Evolutionary conservation across 2,113 vertebrate species (phyloP), one percentile per base, ranked within the genome.

Genomic region (Chitala chitala): DNA sequence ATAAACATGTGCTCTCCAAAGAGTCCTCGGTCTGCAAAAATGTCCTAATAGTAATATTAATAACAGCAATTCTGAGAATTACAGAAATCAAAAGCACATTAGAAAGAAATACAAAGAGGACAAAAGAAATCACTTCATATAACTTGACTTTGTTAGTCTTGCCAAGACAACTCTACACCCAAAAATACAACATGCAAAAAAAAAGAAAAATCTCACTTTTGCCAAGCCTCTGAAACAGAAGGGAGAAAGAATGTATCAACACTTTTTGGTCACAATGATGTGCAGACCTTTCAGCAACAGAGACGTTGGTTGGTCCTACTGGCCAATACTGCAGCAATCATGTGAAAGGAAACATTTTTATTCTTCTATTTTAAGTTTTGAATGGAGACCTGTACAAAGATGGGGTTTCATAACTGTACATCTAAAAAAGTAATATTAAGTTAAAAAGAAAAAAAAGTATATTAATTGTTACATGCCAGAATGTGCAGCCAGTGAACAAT

Each of bases 31-130:
- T 24, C 48, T 53, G 72, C 44, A 59, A 38, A 20, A 64, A 72
- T 51, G 12, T 63, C 26, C 72, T 24, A 51, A 69, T 20, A 31
- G 24, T 54, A 38, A 51, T 36, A 33, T 36, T 48, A 48, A 55
- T 56, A 69, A 48, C 38, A 33, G 58, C 46, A 74, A 38, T 46
- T 64, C 36, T 55, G 63, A 51, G 38, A 50, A 33, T 68, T 56
- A 75, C 73, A 56, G 73, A 69, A 75, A 75, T 75, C 50, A 69
- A 75, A 75, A 75, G 53, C 73, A 75, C 38, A 54, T 75, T 75
- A 75, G 73, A 56, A 33, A 61, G 31, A 74, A 68, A 38, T 50
- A 66, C 22, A 17, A n/a, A 26, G 22, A 54, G 7, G 44, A 53
- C 40, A 65, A 10, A 61, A 38, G 36, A 15, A 31, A 40, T 65